Evolutionary conservation across 2,888 invertebrate genomes (phyloP), one percentile per base, ranked within the genome.

Genomic region (Xanthia icteritia): DNA sequence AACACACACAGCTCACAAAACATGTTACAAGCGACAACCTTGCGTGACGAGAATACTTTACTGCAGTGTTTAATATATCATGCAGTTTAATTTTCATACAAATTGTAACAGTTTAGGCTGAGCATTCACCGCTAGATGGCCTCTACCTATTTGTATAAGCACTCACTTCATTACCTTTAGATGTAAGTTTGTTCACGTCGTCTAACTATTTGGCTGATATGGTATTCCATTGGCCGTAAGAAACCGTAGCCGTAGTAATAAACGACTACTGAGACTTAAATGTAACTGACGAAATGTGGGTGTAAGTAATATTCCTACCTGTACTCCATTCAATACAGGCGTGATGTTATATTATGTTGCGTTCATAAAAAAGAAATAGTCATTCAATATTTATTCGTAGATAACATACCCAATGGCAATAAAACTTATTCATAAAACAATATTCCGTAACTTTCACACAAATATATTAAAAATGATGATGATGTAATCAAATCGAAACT

Each of bases 341-440:
- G 0, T 56, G 2, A 31, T 17, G 0, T 23, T 45, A 5, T 36
- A 0, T 36, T 23, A 23, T 15, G 2, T 56, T 8, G 42, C n/a
- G 27, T 64, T 39, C 20, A 77, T 23, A 72, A 60, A 68, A 58
- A 85, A 72, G 5, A 58, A 58, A 58, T 63, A 61, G 15, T 82
- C 48, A 39, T 75, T 82, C 63, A 73, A 79, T 79, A 66, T 84
- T 66, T 84, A 84, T 82, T 87, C 68, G 64, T 60, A 63, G 77
- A 73, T 84, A 80, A 83, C 75, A 85, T 83, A 85, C 80, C 74
- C 58, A 76, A 56, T 73, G 71, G 76, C 85, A 78, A 73, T 85
- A 78, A 63, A 80, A 74, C 74, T 70, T 86, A 84, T 76, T 74
- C 65, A 77, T 88, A 76, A 72, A 80, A 80, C 77, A 77, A 67